A percentile compares a stretch with the other conserved stretches of the same genome.
Conservation (phyloP, 2,888 invertebrate species). For the Ptychoptera contaminata region DNA sequence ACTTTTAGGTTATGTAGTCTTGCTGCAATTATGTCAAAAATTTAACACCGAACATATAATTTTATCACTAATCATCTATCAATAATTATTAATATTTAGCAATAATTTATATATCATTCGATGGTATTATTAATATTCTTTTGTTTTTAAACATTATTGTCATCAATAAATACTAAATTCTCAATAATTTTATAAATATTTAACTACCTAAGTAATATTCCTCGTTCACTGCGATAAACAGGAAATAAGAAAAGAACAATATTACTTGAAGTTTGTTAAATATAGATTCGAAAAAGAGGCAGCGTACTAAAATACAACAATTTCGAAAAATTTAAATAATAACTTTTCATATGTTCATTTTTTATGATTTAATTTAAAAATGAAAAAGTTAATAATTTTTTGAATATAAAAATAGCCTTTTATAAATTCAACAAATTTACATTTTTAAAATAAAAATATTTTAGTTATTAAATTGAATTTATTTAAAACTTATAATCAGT, state of each 20-base stretch:
- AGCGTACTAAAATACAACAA: no score
- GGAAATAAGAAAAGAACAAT: constrained; percentile 2
- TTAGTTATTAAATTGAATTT: no score
- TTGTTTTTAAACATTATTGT: neutral
- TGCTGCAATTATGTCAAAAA: constrained; percentile 1
- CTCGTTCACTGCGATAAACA: constrained; percentile 2
- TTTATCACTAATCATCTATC: constrained; percentile 1
- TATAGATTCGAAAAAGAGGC: no score
- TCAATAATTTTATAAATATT: neutral
- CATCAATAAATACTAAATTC: neutral
- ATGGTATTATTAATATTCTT: neutral
- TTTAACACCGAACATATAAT: neutral
- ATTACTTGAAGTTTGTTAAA: no score
- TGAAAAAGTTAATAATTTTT: no score
- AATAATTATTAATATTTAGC: neutral
- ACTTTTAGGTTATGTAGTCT: neutral
- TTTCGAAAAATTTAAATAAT: no score
- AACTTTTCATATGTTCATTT: no score
- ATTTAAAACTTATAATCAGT: no score
- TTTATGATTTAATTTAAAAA: no score
- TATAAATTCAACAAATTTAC: no score
- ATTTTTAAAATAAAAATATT: no score
- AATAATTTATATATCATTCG: neutral
- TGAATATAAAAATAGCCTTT: no score
- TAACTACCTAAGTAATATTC: constrained; percentile 2